phyloP scores from a whole-genome alignment of 2,797 vertebrate species.

The Urocyon cinereoargenteus region DNA sequence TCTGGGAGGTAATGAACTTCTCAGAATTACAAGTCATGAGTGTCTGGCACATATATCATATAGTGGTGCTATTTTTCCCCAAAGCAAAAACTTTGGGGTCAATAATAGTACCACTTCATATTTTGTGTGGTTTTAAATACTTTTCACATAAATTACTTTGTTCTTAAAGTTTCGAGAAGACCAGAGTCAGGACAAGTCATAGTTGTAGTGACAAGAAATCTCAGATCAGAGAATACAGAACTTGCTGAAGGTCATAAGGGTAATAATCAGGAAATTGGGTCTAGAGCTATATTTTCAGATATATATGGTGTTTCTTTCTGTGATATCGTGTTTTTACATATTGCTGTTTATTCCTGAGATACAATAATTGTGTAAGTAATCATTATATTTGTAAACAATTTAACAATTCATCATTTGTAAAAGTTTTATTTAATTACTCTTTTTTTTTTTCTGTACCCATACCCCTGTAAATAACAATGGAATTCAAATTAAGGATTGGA shows the following conservation, averaged over 20 bases:
- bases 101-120: neutral
- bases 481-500: constrained; percentile 12
- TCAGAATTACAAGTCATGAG: constrained; percentile 46
- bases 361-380: neutral
- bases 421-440: neutral
- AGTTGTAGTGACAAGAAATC: neutral
- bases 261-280: neutral
- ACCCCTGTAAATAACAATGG: neutral
- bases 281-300: constrained; percentile 8
- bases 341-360: neutral
- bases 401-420: constrained; percentile 28
- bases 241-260: neutral
- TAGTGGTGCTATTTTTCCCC: neutral
- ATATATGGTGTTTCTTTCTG: neutral
- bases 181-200: neutral
- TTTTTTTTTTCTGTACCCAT: neutral
- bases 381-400: neutral
- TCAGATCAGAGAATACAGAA: neutral
- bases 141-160: constrained; percentile 36
- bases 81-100: constrained; percentile 5
- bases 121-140: constrained; percentile 57
- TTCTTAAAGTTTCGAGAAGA: constrained; percentile 22
- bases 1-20: neutral
- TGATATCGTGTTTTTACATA: constrained; percentile 2
- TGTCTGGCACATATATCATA: neutral